Percentiles rank a stretch among this genome's conserved stretches.
These are phyloP conservation scores for Agrochola circellaris DNA, from an alignment of 2,888 invertebrate species.

Conservation along the genomic window DNA sequence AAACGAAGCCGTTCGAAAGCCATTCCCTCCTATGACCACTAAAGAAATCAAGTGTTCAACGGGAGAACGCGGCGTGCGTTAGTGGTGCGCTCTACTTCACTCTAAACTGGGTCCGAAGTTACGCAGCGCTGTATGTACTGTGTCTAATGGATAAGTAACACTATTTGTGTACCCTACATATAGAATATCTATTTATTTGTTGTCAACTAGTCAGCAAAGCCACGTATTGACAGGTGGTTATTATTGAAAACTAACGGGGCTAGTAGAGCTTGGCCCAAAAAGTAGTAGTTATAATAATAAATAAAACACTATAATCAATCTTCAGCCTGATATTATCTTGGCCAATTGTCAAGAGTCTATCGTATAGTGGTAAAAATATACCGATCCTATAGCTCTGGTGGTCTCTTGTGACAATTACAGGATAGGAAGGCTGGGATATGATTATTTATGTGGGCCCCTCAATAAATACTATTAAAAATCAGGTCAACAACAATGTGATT, in stretches of 20 bases:
- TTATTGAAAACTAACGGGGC: conserved; percentile 38
- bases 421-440: background rate
- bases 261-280: conserved; percentile 39
- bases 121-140: conserved; percentile 18
- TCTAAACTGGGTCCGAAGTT: conserved; percentile 48
- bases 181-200: conserved; percentile 22
- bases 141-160: conserved; percentile 21
- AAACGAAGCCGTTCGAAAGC: conserved; percentile 69
- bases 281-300: conserved; percentile 4
- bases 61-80: conserved; percentile 29
- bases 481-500: conserved; percentile 4
- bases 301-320: conserved; percentile 26
- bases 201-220: conserved; percentile 6
- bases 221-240: conserved; percentile 25
- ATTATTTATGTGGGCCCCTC: conserved; percentile 5
- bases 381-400: background rate
- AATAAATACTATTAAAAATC: background rate
- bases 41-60: conserved; percentile 44
- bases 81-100: conserved; percentile 51
- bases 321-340: conserved; percentile 27
- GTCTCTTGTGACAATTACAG: background rate
- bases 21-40: conserved; percentile 56
- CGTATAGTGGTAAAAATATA: conserved; percentile 17
- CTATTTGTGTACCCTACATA: conserved; percentile 45
- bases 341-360: conserved; percentile 27